Evolutionary conservation across 1,140 invertebrate species (phyloP).

Genomic region (Drosophila ercepeae): DNA sequence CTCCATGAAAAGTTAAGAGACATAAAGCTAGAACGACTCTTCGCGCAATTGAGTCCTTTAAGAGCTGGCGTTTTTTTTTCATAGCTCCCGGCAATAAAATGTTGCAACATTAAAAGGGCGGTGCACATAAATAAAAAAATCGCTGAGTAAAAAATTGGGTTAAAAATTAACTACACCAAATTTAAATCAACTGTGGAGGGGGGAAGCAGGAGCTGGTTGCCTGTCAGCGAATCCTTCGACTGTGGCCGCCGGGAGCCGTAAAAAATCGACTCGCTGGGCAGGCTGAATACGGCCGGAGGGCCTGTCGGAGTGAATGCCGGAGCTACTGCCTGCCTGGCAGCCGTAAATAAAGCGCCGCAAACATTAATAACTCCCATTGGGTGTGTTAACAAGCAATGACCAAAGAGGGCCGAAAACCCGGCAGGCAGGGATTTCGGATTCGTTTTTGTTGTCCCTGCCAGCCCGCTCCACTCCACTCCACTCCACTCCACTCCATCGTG

Average conservation of each 20-base stretch:
- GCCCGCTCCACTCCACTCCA: no score
- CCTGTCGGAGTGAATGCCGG: constrained; percentile 6
- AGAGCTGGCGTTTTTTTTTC: constrained; percentile 23
- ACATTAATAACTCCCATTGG: constrained; percentile 81
- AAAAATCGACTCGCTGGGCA: constrained; percentile 69
- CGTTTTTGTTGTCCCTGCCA: constrained; percentile 19
- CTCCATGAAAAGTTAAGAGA: constrained; percentile 6
- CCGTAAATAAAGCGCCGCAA: constrained; percentile 78
- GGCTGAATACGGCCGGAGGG: constrained; percentile 23
- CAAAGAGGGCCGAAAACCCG: constrained; percentile 56
- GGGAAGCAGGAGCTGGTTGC: constrained; percentile 17
- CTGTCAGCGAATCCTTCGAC: constrained; percentile 69
- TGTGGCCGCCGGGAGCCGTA: constrained; percentile 62
- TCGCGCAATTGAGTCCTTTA: constrained; percentile 37
- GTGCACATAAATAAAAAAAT: constrained; percentile 70
- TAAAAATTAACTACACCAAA: constrained; percentile 81
- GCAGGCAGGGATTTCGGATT: constrained; percentile 59
- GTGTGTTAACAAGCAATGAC: constrained; percentile 82
- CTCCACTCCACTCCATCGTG: constrained; percentile 25
- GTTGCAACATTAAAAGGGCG: constrained; percentile 76
- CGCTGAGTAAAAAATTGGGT: constrained; percentile 65
- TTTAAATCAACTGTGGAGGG: constrained; percentile 68
- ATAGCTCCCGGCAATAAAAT: constrained; percentile 60
- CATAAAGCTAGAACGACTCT: constrained; percentile 12
- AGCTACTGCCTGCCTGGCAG: constrained; percentile 46